Evolutionary conservation across 2,888 invertebrate genomes (phyloP).

Genomic region (Phaedon cochleariae): DNA sequence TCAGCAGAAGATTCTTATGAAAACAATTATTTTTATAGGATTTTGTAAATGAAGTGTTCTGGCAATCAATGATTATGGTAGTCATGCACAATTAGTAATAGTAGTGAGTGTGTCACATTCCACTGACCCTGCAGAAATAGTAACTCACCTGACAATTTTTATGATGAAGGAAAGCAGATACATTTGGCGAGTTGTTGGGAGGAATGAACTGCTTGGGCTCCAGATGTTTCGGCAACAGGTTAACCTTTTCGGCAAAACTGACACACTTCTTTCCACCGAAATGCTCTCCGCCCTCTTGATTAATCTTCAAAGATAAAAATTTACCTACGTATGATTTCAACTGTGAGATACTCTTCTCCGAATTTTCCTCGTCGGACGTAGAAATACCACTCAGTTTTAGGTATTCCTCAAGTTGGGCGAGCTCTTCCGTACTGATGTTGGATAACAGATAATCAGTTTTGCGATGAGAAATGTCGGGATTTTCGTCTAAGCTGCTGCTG

Average conservation of each 20-base stretch:
- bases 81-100: too few species aligned
- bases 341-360: conserved; percentile 73
- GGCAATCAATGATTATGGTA: too few species aligned
- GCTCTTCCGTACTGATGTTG: conserved; percentile 68
- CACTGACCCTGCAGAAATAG: too few species aligned
- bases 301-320: conserved; percentile 75
- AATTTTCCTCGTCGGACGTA: conserved; percentile 72
- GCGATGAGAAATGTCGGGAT: conserved; percentile 48
- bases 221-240: conserved; percentile 65
- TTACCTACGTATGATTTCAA: conserved; percentile 76
- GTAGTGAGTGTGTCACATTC: too few species aligned
- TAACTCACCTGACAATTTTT: conserved; percentile 68
- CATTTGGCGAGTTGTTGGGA: conserved; percentile 80
- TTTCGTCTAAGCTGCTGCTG: conserved; percentile 69
- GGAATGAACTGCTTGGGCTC: conserved; percentile 63
- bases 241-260: conserved; percentile 76
- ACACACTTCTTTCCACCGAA: conserved; percentile 75
- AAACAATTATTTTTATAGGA: too few species aligned
- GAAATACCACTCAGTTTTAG: conserved; percentile 76
- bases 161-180: conserved; percentile 68
- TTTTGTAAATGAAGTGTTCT: too few species aligned
- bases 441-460: conserved; percentile 51
- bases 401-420: conserved; percentile 76
- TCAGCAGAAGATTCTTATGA: too few species aligned
- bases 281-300: conserved; percentile 72